Evolutionary conservation across 2,113 vertebrate genomes (phyloP).

Genomic region (Hippoglossus stenolepis): DNA sequence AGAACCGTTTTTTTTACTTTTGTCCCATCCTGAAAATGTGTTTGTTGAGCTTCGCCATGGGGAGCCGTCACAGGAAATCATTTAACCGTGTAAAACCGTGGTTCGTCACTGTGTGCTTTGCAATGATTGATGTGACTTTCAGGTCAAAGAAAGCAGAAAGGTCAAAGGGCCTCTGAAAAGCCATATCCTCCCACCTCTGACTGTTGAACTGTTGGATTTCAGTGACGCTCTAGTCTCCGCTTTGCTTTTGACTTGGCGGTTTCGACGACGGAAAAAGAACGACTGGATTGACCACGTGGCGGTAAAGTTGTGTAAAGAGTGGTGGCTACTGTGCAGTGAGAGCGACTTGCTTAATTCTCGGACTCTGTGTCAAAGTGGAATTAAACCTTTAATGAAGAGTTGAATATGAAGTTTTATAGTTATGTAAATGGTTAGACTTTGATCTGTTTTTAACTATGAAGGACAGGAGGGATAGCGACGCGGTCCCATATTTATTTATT

Average conservation of each 20-base stretch:
- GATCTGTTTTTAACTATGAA: slow-evolving; percentile 23
- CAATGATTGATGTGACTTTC: slow-evolving; percentile 44
- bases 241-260: slow-evolving; percentile 43
- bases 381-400: slow-evolving; percentile 41
- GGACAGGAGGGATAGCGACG: slow-evolving; percentile 14
- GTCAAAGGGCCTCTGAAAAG: slow-evolving; percentile 64
- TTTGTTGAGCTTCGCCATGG: slow-evolving; percentile 43
- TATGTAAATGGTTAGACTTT: slow-evolving; percentile 40
- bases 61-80: slow-evolving; percentile 46
- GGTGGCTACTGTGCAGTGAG: slow-evolving; percentile 31
- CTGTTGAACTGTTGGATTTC: slow-evolving; percentile 60
- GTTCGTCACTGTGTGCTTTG: slow-evolving; percentile 47
- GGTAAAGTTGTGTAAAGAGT: slow-evolving; percentile 4
- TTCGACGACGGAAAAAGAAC: slow-evolving; percentile 8
- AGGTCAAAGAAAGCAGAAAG: slow-evolving; percentile 43
- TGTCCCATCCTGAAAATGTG: slow-evolving; percentile 47
- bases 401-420: slow-evolving; percentile 44
- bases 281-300: slow-evolving; percentile 21
- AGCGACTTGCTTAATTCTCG: slow-evolving; percentile 27
- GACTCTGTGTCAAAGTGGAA: slow-evolving; percentile 46
- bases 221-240: slow-evolving; percentile 35
- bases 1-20: slow-evolving; percentile 33
- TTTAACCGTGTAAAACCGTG: slow-evolving; percentile 34
- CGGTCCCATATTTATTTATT: slow-evolving; percentile 19
- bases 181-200: slow-evolving; percentile 72